phyloP scores from a whole-genome alignment of 2,113 vertebrate genomes.

The Potamarius usumacintae region DNA sequence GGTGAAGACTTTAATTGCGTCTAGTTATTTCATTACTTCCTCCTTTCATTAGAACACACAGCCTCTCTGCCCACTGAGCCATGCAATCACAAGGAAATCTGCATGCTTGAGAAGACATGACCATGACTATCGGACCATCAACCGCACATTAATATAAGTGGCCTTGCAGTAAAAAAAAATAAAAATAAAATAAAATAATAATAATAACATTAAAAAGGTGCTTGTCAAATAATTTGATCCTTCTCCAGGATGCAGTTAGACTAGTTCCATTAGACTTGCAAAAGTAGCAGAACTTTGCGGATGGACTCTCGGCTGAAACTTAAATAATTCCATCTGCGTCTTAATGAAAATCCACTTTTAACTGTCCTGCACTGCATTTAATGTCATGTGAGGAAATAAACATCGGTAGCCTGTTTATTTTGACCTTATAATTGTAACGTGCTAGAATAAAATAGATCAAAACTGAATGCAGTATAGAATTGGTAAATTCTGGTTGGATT shows the following conservation, averaged over 20 bases:
- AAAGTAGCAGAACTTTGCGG: not conserved
- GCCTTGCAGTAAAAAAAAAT: slow-evolving; percentile 30
- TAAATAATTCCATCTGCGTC: not conserved
- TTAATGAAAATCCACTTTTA: slow-evolving; percentile 78
- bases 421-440: slow-evolving; percentile 90
- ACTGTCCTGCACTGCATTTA: slow-evolving; percentile 91
- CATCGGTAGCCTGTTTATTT: slow-evolving; percentile 83
- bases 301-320: not conserved
- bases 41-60: slow-evolving; percentile 61
- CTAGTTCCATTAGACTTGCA: not conserved
- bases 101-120: not conserved
- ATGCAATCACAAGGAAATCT: slow-evolving; percentile 41
- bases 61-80: slow-evolving; percentile 47
- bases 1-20: slow-evolving; percentile 90
- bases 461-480: slow-evolving; percentile 66
- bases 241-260: not conserved
- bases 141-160: slow-evolving; percentile 38
- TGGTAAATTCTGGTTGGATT: slow-evolving; percentile 75
- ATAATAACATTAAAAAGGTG: slow-evolving; percentile 19
- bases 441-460: slow-evolving; percentile 90
- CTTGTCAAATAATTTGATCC: slow-evolving; percentile 11
- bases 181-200: too few species aligned
- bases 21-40: slow-evolving; percentile 80
- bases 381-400: slow-evolving; percentile 89
- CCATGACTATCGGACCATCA: slow-evolving; percentile 53